These are phyloP conservation scores for Eumeta japonica DNA, from an alignment of 1,140 invertebrate species.

Conservation along the genomic window DNA sequence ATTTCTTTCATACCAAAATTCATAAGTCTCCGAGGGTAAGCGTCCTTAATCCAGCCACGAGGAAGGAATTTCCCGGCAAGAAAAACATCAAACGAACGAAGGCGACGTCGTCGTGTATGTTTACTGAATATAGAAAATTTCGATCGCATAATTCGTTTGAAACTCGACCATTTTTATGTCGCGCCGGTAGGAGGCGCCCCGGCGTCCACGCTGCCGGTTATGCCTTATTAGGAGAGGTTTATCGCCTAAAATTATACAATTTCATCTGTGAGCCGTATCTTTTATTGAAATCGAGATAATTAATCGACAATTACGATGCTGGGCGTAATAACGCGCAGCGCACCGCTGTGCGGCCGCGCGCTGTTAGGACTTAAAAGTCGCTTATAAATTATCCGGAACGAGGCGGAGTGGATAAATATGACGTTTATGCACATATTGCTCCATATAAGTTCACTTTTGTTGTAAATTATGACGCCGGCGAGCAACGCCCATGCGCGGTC, in stretches of 20 bases:
- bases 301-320: slow-evolving; percentile 53
- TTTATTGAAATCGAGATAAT: slow-evolving; percentile 52
- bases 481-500: slow-evolving; percentile 31
- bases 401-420: slow-evolving; percentile 37
- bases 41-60: no score
- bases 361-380: slow-evolving; percentile 31
- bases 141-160: slow-evolving; percentile 34
- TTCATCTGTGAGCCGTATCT: slow-evolving; percentile 42
- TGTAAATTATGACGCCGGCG: slow-evolving; percentile 53
- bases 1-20: no score
- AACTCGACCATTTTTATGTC: slow-evolving; percentile 33
- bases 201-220: slow-evolving; percentile 26
- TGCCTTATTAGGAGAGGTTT: slow-evolving; percentile 41
- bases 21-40: no score
- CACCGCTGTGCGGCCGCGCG: slow-evolving; percentile 39
- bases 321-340: slow-evolving; percentile 34
- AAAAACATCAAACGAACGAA: no score
- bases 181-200: slow-evolving; percentile 18
- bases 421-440: slow-evolving; percentile 56
- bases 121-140: no score
- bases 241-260: slow-evolving; percentile 44
- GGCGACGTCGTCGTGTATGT: no score
- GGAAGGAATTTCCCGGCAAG: no score
- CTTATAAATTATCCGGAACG: slow-evolving; percentile 31
- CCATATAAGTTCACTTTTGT: slow-evolving; percentile 53